Evolutionary conservation across 2,113 vertebrate species (phyloP), one percentile per base, ranked within the genome.

Genomic region (Nothobranchius kuhntae): DNA sequence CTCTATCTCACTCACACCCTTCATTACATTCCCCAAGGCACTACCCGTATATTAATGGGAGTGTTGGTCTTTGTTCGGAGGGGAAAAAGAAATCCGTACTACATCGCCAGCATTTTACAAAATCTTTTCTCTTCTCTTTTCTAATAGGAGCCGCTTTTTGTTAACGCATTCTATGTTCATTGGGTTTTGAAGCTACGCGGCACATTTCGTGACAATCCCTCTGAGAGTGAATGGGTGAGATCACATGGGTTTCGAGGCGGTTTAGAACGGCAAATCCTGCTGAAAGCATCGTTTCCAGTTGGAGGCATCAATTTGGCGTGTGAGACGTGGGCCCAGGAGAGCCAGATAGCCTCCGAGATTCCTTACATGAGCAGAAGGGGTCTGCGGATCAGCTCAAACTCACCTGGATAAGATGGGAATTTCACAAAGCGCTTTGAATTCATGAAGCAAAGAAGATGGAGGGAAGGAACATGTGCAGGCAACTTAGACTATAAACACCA

Each of bases 181-280:
- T 86, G 90, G 80, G 81, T 91, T 91, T 88, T 91, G 86, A 91
- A 88, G 89, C 84, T 83, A 71, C 81, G 75, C 48, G 65, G 77
- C 65, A 80, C 80, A 86, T 91, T 90, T 89, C 82, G 90, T 87
- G 74, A 73, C 80, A 89, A 91, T 92, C 83, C 90, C 90, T 87
- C 76, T 26, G 90, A 90, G 89, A 91, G 83, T 76, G 88, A 92
- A 91, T 84, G 86, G 82, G 80, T 85, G 85, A 86, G 87, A 90
- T 91, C 91, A 89, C 87, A 90, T 90, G 88, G 86, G 89, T 91
- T 91, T 40, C 90, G 91, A 86, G 86, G 88, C 91, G 92, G 91
- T 92, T 93, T 92, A 88, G 89, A 92, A 92, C 90, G 89, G 90
- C 89, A 93, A 93, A 92, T 92, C 92, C 91, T 89, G 92, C 90